Conservation (phyloP, 2,888 invertebrate species). For the Drosophila gaucha region DNA sequence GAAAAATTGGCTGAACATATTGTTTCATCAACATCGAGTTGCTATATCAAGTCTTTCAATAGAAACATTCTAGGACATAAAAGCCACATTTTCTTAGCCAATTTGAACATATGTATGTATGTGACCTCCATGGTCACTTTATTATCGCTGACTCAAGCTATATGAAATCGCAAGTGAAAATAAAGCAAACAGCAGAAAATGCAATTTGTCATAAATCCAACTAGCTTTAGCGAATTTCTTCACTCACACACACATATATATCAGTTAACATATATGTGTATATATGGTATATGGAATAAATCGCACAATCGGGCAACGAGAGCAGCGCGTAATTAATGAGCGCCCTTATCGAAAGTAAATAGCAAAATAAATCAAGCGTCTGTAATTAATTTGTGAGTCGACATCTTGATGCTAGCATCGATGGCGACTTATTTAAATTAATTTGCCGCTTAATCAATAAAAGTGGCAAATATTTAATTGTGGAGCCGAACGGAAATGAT, state of each 20-base stretch:
- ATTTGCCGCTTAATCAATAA: conserved; percentile 48
- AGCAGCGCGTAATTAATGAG: conserved; percentile 45
- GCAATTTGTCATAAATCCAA: conserved; percentile 42
- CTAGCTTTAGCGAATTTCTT: not conserved
- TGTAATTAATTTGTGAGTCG: conserved; percentile 48
- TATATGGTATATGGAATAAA: no score
- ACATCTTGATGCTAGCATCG: conserved; percentile 44
- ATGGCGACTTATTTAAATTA: conserved; percentile 52
- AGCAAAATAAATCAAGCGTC: conserved; percentile 47
- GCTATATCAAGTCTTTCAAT: no score
- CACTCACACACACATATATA: not conserved
- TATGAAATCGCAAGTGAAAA: conserved; percentile 4
- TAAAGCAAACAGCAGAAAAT: conserved; percentile 26
- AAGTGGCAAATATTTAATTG: not conserved
- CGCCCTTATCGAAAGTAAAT: conserved; percentile 42
- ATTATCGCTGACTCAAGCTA: conserved; percentile 21
- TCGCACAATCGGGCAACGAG: no score
- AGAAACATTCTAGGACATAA: no score
- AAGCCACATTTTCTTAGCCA: not conserved
- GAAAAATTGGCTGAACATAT: no score
- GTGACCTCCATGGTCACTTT: not conserved
- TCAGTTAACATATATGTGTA: no score
- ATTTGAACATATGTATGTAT: not conserved
- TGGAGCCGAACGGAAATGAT: no score
- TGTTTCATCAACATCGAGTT: no score